Conservation (phyloP, 2,797 vertebrate species). For the Phyllotis vaccarum region DNA sequence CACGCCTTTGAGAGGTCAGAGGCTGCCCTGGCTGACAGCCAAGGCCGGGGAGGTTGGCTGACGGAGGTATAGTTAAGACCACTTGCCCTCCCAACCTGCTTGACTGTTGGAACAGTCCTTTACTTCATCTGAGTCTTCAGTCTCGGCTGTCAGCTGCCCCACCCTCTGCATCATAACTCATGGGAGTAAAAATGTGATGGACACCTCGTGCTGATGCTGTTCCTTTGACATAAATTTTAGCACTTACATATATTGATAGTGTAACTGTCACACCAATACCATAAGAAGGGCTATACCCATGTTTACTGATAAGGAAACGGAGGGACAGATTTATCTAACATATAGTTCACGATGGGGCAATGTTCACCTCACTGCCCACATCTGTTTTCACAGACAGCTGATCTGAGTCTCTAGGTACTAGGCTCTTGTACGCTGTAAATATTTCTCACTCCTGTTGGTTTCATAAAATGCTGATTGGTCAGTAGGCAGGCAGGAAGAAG, state of each 20-base stretch:
- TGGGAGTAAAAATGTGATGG: fast-evolving
- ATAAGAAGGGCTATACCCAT: not conserved
- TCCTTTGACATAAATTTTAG: not conserved
- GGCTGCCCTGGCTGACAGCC: not conserved
- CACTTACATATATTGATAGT: too few species aligned
- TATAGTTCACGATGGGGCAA: not conserved
- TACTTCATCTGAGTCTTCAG: not conserved
- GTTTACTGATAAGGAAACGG: not conserved
- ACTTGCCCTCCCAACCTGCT: not conserved
- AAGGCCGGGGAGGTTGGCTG: not conserved
- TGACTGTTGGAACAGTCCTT: not conserved
- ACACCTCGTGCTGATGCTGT: not conserved
- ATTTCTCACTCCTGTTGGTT: too few species aligned
- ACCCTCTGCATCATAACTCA: not conserved
- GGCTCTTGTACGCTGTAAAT: too few species aligned
- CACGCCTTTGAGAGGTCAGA: not conserved
- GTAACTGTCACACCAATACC: not conserved
- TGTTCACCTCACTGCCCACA: not conserved
- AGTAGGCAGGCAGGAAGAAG: too few species aligned
- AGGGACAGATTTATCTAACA: not conserved
- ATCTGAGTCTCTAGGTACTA: too few species aligned
- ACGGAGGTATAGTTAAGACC: not conserved
- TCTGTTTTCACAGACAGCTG: too few species aligned
- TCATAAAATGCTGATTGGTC: too few species aligned
- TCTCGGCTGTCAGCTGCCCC: not conserved